A percentile compares a stretch with the other conserved stretches of the same genome.
Evolutionary conservation across 2,888 invertebrate genomes (phyloP).

Genomic region (Agriopis marginaria): DNA sequence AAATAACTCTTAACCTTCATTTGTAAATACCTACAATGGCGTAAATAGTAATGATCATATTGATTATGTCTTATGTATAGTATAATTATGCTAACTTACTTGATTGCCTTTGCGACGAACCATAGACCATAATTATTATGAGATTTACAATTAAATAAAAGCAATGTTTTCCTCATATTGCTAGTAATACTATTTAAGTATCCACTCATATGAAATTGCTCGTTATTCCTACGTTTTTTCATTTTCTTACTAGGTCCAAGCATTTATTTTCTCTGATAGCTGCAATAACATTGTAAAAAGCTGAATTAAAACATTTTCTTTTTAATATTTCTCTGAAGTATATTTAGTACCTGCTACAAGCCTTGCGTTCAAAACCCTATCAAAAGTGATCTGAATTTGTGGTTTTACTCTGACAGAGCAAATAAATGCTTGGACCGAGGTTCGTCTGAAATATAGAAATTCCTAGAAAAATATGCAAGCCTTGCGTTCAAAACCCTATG

Average conservation of each 20-base stretch:
- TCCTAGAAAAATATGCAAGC: too few species aligned
- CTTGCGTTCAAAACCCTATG: too few species aligned
- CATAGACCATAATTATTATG: conserved; percentile 5
- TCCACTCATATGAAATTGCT: not conserved
- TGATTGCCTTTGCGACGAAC: conserved; percentile 9
- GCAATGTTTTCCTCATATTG: conserved; percentile 6
- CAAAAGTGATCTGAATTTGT: too few species aligned
- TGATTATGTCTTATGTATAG: not conserved
- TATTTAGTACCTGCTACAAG: too few species aligned
- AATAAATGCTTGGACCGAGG: too few species aligned
- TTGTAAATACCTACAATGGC: conserved; percentile 9
- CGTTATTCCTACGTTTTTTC: not conserved
- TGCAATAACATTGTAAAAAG: too few species aligned
- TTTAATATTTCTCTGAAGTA: too few species aligned
- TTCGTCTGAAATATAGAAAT: too few species aligned
- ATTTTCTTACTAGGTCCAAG: not conserved
- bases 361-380: too few species aligned
- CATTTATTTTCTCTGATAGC: not conserved
- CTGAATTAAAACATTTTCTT: too few species aligned
- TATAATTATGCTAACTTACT: not conserved
- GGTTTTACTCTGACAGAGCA: too few species aligned
- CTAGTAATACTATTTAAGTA: not conserved
- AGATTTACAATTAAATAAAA: not conserved
- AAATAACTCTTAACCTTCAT: conserved; percentile 26
- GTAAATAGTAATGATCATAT: not conserved